A percentile compares a stretch with the other conserved stretches of the same genome.
Conservation (phyloP, 2,797 vertebrate species). For the Acrossocheilus fasciatus region DNA sequence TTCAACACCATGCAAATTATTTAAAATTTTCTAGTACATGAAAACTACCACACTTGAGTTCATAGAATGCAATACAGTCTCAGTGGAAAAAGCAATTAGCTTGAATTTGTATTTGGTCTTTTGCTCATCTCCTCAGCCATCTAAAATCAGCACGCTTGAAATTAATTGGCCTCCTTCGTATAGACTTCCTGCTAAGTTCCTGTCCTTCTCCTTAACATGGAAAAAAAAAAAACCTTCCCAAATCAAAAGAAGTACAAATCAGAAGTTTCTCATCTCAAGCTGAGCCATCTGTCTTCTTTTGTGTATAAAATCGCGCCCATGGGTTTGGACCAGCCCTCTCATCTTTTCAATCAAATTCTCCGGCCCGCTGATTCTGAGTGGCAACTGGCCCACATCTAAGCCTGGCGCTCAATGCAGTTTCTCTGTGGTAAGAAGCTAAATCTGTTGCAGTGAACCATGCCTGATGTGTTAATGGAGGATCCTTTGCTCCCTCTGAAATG, state of each 20-base stretch:
- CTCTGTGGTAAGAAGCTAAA: slow-evolving; percentile 55
- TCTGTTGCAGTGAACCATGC: slow-evolving; percentile 52
- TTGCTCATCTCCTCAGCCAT: not conserved
- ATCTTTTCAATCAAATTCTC: slow-evolving; percentile 51
- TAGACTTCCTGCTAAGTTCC: slow-evolving; percentile 37
- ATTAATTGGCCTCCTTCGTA: slow-evolving; percentile 37
- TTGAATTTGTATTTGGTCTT: slow-evolving; percentile 9
- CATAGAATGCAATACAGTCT: not conserved
- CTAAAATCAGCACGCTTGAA: slow-evolving; percentile 30
- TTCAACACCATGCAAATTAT: not conserved
- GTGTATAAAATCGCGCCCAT: slow-evolving; percentile 48
- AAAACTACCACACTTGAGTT: not conserved
- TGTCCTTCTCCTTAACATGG: slow-evolving; percentile 39
- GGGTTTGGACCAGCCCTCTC: slow-evolving; percentile 48
- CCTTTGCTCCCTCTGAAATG: slow-evolving; percentile 57
- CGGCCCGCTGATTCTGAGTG: slow-evolving; percentile 34
- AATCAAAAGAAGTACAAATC: slow-evolving; percentile 47
- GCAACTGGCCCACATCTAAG: slow-evolving; percentile 44
- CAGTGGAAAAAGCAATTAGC: slow-evolving; percentile 22
- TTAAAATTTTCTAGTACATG: not conserved
- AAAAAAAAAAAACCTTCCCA: slow-evolving; percentile 1
- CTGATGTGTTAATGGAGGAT: slow-evolving; percentile 57
- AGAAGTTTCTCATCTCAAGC: slow-evolving; percentile 50
- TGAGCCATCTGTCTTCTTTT: slow-evolving; percentile 61
- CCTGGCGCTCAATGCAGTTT: slow-evolving; percentile 40